These are phyloP conservation scores for Microctenopoma stevenorrisi DNA, from an alignment of 2,797 vertebrate genomes.

Conservation along the genomic window DNA sequence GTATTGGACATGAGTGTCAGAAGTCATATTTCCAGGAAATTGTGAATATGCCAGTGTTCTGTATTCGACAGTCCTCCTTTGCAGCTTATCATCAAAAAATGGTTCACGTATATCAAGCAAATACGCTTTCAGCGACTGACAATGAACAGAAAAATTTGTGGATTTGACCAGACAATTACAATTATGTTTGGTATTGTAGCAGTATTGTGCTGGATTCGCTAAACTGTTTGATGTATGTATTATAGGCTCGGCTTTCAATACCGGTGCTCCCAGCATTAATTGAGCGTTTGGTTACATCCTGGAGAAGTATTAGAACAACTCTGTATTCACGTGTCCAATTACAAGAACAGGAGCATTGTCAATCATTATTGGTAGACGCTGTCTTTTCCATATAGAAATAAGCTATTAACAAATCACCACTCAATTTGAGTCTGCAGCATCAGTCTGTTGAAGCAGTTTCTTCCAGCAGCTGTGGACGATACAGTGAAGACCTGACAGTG, in stretches of 20 bases:
- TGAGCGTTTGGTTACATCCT: not conserved
- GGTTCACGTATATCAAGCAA: not conserved
- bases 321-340: constrained; percentile 12
- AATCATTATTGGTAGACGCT: constrained; percentile 12
- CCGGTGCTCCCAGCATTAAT: not conserved
- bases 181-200: not conserved
- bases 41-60: not conserved
- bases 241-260: not conserved
- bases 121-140: not conserved
- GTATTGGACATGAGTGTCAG: not conserved
- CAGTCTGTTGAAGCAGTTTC: constrained; percentile 6
- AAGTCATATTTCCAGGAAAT: not conserved
- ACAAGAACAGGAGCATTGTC: constrained; percentile 1
- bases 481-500: not conserved
- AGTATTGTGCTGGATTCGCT: not conserved
- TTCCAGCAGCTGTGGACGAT: not conserved
- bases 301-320: constrained; percentile 13
- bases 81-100: not conserved
- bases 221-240: not conserved
- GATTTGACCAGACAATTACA: not conserved
- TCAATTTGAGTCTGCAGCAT: constrained; percentile 12
- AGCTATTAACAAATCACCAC: constrained; percentile 6
- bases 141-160: constrained; percentile 3
- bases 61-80: not conserved
- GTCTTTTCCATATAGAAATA: constrained; percentile 6